Conservation (phyloP, 2,113 vertebrate genomes). For the Glaucomys volans region DNA sequence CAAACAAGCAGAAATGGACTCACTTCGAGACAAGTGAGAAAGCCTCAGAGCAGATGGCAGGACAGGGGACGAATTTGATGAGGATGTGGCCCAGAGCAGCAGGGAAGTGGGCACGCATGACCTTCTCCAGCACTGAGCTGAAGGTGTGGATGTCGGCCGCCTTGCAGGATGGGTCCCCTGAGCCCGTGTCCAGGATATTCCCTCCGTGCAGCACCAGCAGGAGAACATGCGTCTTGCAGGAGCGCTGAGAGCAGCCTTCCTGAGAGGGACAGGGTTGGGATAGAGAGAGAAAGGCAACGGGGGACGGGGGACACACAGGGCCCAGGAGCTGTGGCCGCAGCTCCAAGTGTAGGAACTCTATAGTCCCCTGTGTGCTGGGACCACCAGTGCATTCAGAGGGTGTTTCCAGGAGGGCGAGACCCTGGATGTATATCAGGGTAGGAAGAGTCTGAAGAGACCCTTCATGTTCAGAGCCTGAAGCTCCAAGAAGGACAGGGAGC, state of each 20-base stretch:
- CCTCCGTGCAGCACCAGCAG: constrained; percentile 96
- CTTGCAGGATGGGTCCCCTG: constrained; percentile 93
- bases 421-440: accelerated
- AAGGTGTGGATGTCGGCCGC: constrained; percentile 93
- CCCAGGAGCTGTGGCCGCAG: background rate
- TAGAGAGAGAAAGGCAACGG: background rate
- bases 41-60: constrained; percentile 96
- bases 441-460: background rate
- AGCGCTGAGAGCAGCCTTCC: constrained; percentile 87
- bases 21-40: constrained; percentile 97
- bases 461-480: background rate
- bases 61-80: constrained; percentile 95
- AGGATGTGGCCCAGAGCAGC: constrained; percentile 93
- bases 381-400: background rate
- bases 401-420: background rate
- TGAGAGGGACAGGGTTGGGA: constrained; percentile 58
- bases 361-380: no score
- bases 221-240: constrained; percentile 95
- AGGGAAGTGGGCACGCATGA: constrained; percentile 94
- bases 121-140: constrained; percentile 94
- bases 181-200: constrained; percentile 93
- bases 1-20: constrained; percentile 78
- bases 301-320: background rate
- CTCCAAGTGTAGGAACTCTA: background rate
- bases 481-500: background rate